These are phyloP conservation scores for Podarcis cretensis DNA, from an alignment of 2,113 vertebrate genomes.

Conservation along the genomic window DNA sequence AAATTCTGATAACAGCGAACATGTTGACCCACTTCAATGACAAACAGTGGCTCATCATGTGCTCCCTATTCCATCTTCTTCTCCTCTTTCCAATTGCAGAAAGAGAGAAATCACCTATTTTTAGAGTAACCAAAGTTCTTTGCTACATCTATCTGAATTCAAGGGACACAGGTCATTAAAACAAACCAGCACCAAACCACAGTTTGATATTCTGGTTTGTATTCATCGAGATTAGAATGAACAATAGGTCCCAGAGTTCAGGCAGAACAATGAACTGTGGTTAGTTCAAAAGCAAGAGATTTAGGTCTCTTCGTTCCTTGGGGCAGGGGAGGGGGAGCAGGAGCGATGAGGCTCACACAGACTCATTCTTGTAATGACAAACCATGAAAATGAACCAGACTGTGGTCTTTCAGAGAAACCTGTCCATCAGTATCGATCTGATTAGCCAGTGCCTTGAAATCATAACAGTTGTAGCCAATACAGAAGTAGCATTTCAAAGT, in stretches of 20 bases:
- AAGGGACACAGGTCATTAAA: not conserved
- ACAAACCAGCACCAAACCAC: not conserved
- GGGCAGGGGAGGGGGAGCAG: too few relatives aligned
- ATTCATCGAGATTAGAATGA: not conserved
- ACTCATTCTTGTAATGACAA: not conserved
- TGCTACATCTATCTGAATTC: not conserved
- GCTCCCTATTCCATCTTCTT: not conserved
- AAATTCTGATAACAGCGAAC: not conserved
- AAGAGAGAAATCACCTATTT: not conserved
- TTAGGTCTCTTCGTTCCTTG: not conserved
- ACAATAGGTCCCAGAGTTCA: not conserved
- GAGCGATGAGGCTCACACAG: not conserved
- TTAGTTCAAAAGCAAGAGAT: not conserved
- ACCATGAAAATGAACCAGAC: not conserved
- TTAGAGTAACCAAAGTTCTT: not conserved
- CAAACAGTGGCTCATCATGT: not conserved
- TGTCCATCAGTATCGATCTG: not conserved
- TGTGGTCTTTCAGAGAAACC: too few relatives aligned
- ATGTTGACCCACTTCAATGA: not conserved
- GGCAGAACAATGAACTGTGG: not conserved
- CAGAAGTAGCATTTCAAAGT: not conserved
- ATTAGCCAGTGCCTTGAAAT: not conserved
- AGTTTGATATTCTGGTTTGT: not conserved
- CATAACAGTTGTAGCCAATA: not conserved
- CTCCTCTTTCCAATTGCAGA: not conserved